Base-by-base conservation (phyloP, 2,113 vertebrate genomes). In the Willisornis vidua region DNA sequence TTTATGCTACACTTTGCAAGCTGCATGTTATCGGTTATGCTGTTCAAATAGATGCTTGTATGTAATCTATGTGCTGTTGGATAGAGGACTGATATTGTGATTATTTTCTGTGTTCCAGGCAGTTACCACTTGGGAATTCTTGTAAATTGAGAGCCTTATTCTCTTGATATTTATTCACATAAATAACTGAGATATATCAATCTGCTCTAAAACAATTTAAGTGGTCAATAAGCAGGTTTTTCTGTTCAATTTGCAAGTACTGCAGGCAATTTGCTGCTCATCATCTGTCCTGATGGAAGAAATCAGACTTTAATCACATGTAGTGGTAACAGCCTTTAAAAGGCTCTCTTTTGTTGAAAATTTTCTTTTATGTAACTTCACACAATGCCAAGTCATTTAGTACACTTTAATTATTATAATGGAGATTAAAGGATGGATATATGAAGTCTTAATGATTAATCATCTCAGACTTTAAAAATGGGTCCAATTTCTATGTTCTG, bases 261-360 rank as follows among this genome's bases (percentile, higher is more conserved):
- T 75, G 57, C 62, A 46, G 63, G 35, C 49, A 87, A 95, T 93
- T 88, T 90, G 31, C 49, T 77, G 41, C 37, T 79, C 54, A 94
- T 94, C 78, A 85, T 92, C 63, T 92, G 55, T 72, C 52, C 68
- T 95, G 45, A 92, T 91, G 57, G 84, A 90, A 92, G 76, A 94
- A 89, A 72, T 86, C 65, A 85, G 43, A 68, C 55, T 93, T 95
- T 85, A 96, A 95, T 91, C 63, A 94, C 85, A 93, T 87, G 80
- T 81, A 88, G 81, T 39, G 12, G 41, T 43, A 92, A 49, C 46
- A 78, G 43, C 58, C 55, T 89, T 96, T 94, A 49, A 94, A 96
- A 94, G 73, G 35, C 12, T 54, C 29, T 62, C 46, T 94, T 94
- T 55, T 82, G 31, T 51, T 70, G 57, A 79, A 54, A 80, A 88